Evolutionary conservation across 1,140 invertebrate genomes (phyloP).

Genomic region (Drosophila azteca): DNA sequence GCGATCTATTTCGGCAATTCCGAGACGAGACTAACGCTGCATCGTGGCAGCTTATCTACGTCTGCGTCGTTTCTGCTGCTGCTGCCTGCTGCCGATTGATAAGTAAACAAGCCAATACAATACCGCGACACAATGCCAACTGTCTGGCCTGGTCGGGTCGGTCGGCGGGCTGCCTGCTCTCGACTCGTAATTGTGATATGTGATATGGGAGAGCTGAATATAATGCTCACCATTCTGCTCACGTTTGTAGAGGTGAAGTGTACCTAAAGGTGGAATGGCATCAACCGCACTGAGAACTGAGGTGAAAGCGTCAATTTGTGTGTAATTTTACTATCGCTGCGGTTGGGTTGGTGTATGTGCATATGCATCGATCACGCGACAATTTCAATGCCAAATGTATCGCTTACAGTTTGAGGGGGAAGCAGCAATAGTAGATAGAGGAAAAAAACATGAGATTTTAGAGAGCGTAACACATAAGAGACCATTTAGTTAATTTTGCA

Average conservation of each 20-base stretch:
- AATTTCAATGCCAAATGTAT: conserved; percentile 42
- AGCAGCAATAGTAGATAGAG: neutral
- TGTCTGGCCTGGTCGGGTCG: conserved; percentile 43
- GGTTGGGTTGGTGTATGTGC: conserved; percentile 29
- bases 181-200: conserved; percentile 67
- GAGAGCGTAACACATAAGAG: no score
- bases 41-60: conserved; percentile 59
- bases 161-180: conserved; percentile 46
- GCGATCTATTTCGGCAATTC: conserved; percentile 24
- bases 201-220: conserved; percentile 27
- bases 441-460: no score
- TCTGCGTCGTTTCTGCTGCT: neutral
- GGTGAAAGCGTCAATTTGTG: conserved; percentile 36
- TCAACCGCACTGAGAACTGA: conserved; percentile 12
- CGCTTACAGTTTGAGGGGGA: conserved; percentile 27
- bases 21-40: conserved; percentile 26
- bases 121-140: conserved; percentile 56
- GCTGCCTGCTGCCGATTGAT: conserved; percentile 44
- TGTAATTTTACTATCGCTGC: conserved; percentile 29
- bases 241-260: conserved; percentile 26
- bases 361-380: conserved; percentile 5
- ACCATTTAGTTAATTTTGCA: neutral
- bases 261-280: conserved; percentile 3
- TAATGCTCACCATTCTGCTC: conserved; percentile 62
- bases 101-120: conserved; percentile 71